Base-by-base conservation (phyloP, 2,888 invertebrate species). In the Exephanes ischioxanthus region DNA sequence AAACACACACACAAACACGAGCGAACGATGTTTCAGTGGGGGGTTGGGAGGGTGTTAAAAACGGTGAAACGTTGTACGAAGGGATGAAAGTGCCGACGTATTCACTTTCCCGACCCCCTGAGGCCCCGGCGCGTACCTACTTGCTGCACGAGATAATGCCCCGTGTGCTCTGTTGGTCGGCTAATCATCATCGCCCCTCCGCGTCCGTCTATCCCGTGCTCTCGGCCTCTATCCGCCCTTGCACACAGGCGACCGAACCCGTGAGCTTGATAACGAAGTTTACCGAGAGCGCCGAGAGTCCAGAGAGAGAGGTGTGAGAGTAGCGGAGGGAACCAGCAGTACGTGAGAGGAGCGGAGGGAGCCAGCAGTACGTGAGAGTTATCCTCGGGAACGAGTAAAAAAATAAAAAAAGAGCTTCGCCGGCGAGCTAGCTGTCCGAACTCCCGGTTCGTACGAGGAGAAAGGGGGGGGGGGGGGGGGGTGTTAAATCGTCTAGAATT, bases 111-210 rank as follows among this genome's bases (percentile, higher is more conserved):
- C 73, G 72, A 67, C 53, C 61, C 71, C 72, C 80, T 51, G 83
- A 68, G 77, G 76, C 72, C 66, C 53, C 37, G 45, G n/a, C 71
- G 58, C 75, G 53, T 82, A 77, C 77, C 48, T 63, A 80, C 85
- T 83, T 73, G 77, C 72, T 82, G 80, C 80, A 85, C 80, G 83
- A 83, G 85, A 85, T 85, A 85, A 85, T 85, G 85, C 85, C 83
- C 73, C 66, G 85, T 83, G 83, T 37, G 48, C 66, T 80, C 58
- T 68, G 83, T 80, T 80, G 85, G 79, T 80, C 72, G 72, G 85
- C 83, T 85, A 83, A 83, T 85, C 83, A 85, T 85, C 85, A 80
- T 76, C 79, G 61, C 41, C 66, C 51, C 55, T 51, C 30, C 58
- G 66, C 55, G 63, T 63, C 63, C 63, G n/a, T 33, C 63, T 16